Conservation (phyloP, 2,797 vertebrate genomes). For the Glossophaga mutica region DNA sequence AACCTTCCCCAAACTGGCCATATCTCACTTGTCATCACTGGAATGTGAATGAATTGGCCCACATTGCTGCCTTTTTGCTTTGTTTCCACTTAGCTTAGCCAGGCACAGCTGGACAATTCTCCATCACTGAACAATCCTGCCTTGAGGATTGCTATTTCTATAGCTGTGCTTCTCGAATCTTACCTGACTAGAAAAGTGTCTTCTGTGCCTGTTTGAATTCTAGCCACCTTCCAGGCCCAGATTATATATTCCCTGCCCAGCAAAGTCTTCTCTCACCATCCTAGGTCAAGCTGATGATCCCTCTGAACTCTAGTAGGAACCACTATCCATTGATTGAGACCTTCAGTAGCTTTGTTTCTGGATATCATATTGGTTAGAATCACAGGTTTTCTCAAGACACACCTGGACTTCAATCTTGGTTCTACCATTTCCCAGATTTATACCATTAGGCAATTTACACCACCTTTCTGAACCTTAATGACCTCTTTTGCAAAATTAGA, state of each 20-base stretch:
- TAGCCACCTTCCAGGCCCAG: not conserved
- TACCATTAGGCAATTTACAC: not conserved
- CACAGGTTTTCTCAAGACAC: not conserved
- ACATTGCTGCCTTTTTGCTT: not conserved
- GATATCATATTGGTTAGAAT: not conserved
- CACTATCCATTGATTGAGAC: not conserved
- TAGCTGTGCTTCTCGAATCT: not conserved
- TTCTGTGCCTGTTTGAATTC: not conserved
- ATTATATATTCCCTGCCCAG: not conserved
- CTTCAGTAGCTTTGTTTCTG: not conserved
- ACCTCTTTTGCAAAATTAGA: constrained; percentile 8
- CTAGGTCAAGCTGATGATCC: not conserved
- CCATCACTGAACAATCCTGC: not conserved
- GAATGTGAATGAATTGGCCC: not conserved
- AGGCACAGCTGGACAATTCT: not conserved
- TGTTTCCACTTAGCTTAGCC: not conserved
- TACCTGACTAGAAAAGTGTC: not conserved
- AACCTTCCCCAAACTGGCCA: not conserved
- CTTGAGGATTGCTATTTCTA: not conserved
- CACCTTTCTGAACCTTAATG: not conserved
- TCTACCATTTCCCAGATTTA: not conserved
- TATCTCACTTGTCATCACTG: not conserved
- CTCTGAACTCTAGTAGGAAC: not conserved
- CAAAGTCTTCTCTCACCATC: not conserved
- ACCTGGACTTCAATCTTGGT: not conserved